Conservation (phyloP, 2,888 invertebrate species). For the Hypsopygia costalis region DNA sequence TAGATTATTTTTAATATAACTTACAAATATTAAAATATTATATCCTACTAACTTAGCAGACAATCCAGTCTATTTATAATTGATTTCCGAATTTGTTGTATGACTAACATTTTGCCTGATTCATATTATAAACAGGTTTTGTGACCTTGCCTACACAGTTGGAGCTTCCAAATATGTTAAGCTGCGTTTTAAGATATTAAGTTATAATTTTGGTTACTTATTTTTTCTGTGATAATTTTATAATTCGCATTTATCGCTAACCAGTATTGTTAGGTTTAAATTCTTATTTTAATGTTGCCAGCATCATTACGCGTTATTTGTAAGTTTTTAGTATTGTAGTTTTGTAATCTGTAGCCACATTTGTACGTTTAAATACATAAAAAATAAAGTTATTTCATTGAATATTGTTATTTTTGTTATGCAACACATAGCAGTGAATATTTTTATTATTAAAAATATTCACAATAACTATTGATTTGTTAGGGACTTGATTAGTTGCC, state of each 20-base stretch:
- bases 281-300: constrained; percentile 43
- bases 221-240: constrained; percentile 60
- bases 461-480: constrained; percentile 24
- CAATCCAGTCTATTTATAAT: too few relatives aligned
- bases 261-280: constrained; percentile 50
- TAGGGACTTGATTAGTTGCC: constrained; percentile 43
- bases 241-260: constrained; percentile 36
- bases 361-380: constrained; percentile 44
- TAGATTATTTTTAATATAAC: too few relatives aligned
- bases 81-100: too few relatives aligned
- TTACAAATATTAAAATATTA: too few relatives aligned
- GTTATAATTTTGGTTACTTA: constrained; percentile 26
- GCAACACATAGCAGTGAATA: constrained; percentile 30
- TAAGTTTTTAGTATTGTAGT: constrained; percentile 35
- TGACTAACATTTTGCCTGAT: constrained; percentile 9
- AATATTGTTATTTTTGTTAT: constrained; percentile 57
- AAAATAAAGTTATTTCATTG: constrained; percentile 43
- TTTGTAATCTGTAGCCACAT: constrained; percentile 42
- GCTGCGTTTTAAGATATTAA: constrained; percentile 6
- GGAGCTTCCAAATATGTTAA: constrained; percentile 36
- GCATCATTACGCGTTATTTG: constrained; percentile 39
- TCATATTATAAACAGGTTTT: constrained; percentile 38
- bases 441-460: constrained; percentile 29
- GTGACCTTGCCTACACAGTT: constrained; percentile 38
- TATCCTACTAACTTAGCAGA: too few relatives aligned